Base-by-base conservation (phyloP, 2,888 invertebrate genomes). In the Scelioninae gen. 1 region DNA sequence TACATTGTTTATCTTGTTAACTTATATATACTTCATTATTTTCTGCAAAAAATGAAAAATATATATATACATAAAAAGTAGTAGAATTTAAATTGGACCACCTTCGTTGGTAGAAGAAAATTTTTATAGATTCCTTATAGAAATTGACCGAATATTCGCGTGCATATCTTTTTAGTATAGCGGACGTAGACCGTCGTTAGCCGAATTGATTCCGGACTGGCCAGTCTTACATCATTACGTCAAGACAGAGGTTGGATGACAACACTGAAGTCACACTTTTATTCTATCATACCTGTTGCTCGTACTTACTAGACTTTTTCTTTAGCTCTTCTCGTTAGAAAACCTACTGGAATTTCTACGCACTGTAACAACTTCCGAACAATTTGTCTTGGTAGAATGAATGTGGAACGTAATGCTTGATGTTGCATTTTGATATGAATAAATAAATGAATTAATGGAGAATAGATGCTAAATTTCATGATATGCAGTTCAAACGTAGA, bases 131-230 rank as follows among this genome's bases (percentile, higher is more conserved):
- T n/a, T n/a, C n/a, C n/a, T n/a, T n/a, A n/a, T n/a, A n/a, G n/a
- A n/a, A n/a, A 7, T 32, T 16, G 16, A 47, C 60, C 32, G 47
- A 56, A 63, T 56, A 15, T 55, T 77, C 16, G 68, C 58, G 51
- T 47, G 55, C 10, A 63, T 69, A 10, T 71, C 40, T 80, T 71
- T 83, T 62, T 80, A 83, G 80, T 68, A 88, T 88, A 90, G 87
- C 92, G 92, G 94, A 89, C 95, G 97, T 95, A 95, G 97, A 94
- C 96, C 95, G 92, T 97, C 97, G 92, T 95, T 98, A 93, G 97
- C 97, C 91, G 98, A 98, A 94, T 95, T 98, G 94, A 98, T 98
- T 93, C 98, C 98, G 92, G 98, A 98, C 94, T 98, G 98, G 98
- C 98, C 98, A 92, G 96, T 95, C 93, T 95, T 97, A 93, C 96